Percentiles rank a stretch among this genome's conserved stretches.
Conservation (phyloP, 2,797 vertebrate genomes). For the Arctocebus calabarensis region DNA sequence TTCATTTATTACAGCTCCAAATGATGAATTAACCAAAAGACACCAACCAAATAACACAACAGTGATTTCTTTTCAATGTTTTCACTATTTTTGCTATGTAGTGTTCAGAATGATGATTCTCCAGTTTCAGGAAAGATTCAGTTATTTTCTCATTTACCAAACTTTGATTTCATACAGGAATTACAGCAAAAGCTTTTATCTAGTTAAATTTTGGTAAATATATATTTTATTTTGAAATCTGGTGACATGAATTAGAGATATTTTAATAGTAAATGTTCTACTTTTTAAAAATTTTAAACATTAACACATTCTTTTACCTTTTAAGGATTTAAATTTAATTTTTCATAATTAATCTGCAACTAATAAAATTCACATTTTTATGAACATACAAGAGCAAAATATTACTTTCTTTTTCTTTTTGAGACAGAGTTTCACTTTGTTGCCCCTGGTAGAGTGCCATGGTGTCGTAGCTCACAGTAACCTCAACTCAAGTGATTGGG, state of each 20-base stretch:
- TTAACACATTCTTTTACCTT: constrained; percentile 23
- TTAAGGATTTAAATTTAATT: constrained; percentile 32
- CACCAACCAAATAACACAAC: background rate
- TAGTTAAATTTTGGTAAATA: constrained; percentile 41
- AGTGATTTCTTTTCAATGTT: background rate
- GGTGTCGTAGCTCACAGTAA: too few relatives aligned
- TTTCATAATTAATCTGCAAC: constrained; percentile 13
- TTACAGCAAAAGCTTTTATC: constrained; percentile 32
- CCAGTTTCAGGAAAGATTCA: background rate
- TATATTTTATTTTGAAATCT: constrained; percentile 1
- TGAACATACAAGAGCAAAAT: background rate
- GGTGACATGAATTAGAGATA: background rate
- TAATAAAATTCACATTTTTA: constrained; percentile 20
- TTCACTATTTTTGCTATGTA: background rate
- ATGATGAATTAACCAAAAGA: constrained; percentile 21
- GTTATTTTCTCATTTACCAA: background rate
- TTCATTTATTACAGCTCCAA: background rate
- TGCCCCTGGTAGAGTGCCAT: too few relatives aligned
- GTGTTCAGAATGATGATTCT: background rate
- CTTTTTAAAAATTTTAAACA: background rate
- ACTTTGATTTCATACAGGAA: background rate
- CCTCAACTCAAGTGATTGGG: too few relatives aligned
- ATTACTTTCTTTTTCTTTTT: constrained; percentile 27
- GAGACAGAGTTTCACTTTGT: too few relatives aligned
- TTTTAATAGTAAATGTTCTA: background rate